These are phyloP conservation scores for Onthophagus sagittarius DNA, from an alignment of 2,888 invertebrate species.

Conservation along the genomic window DNA sequence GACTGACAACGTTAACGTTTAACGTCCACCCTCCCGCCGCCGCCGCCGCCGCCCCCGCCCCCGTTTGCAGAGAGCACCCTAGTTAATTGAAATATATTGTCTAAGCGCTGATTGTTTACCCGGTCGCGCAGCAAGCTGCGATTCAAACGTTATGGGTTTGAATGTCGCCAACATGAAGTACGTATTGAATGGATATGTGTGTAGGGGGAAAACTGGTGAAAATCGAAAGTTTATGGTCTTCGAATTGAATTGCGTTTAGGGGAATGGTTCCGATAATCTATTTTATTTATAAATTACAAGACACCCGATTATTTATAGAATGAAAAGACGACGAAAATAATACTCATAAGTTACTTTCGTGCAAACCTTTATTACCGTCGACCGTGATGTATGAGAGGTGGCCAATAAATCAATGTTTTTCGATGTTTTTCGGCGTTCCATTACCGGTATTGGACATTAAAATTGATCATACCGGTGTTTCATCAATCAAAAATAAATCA, in stretches of 20 bases:
- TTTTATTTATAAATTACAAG: not conserved
- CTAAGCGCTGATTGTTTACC: constrained; percentile 44
- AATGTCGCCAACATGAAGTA: not conserved
- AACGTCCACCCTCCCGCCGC: constrained; percentile 5
- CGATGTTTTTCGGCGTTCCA: not conserved
- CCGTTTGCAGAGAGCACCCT: constrained; percentile 39
- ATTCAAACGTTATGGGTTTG: not conserved
- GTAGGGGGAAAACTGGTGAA: not conserved
- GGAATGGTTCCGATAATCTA: not conserved
- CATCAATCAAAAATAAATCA: not conserved
- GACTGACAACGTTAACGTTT: constrained; percentile 42
- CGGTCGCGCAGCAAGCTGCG: constrained; percentile 11
- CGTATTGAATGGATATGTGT: not conserved
- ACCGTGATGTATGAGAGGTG: not conserved
- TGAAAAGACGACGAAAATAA: not conserved
- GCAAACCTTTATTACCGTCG: not conserved
- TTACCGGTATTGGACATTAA: not conserved
- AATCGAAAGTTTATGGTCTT: not conserved
- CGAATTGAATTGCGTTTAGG: not conserved
- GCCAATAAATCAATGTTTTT: not conserved
- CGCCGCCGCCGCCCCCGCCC: constrained; percentile 33
- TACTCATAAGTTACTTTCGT: not conserved
- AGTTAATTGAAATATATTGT: constrained; percentile 50
- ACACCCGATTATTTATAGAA: no score
- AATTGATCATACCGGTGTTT: not conserved